Evolutionary conservation across 2,888 invertebrate genomes (phyloP), one percentile per base, ranked within the genome.

Genomic region (Pyrrhia umbra): DNA sequence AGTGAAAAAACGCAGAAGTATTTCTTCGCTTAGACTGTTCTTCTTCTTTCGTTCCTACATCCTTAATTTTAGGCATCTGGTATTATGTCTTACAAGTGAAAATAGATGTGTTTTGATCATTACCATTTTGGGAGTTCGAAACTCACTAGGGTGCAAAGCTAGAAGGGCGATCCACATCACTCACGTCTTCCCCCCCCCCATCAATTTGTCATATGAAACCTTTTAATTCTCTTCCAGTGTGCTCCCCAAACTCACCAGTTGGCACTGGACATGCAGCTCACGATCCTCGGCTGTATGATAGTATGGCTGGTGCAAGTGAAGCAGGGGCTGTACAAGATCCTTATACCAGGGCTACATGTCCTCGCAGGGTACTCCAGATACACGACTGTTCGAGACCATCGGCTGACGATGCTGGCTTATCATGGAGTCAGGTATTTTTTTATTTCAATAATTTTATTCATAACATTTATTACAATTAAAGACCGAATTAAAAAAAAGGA

Each of bases 181-280:
- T 6, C 20, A 18, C 10, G 13, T 42, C 20, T 42, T 20, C 6
- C 20, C 10, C 23, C 23, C 2, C 23, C 23, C 2, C 23, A 23
- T 4, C 23, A 23, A 23, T 4, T 4, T 6, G 2, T 2, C 23
- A 34, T 6, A n/a, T 20, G 15, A 3, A 13, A 34, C 13, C 10
- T 13, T 5, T 9, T 4, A 13, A 9, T 46, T 0, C 39, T 16
- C 66, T 68, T 27, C 90, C 88, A 97, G 97, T 97, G 97, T 81
- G 97, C 97, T 20, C 96, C 97, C 0, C 97, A 97, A 89, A 97
- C 97, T 0, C 96, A 97, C 84, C 97, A 97, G 80, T 85, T 97
- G 69, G 97, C 97, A 0, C 83, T 97, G 77, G 97, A 97, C 83
- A 96, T 97, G 95, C 97, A 97, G 86, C 91, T 97, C 9, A 96